Evolutionary conservation across 2,888 invertebrate species (phyloP).

Genomic region (Euphydryas editha): DNA sequence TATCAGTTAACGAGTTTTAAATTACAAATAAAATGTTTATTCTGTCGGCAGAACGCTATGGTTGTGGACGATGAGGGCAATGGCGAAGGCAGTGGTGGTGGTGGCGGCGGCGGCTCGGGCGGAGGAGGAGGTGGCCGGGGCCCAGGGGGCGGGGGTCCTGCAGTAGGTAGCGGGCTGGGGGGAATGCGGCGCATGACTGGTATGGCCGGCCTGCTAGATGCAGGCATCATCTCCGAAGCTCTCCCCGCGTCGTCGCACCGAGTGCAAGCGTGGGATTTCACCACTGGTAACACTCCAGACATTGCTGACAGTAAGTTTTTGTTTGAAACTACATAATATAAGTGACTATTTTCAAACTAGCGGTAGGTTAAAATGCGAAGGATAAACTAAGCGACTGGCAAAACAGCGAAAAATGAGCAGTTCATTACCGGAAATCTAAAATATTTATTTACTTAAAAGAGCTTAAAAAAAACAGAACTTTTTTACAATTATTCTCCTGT

Average conservation of each 20-base stretch:
- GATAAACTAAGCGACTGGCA: no score
- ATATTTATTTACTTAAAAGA: no score
- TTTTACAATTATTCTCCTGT: no score
- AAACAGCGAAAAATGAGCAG: no score
- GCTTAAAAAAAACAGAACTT: no score
- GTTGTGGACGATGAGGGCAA: conserved; percentile 75
- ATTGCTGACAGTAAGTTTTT: conserved; percentile 86
- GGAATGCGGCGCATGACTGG: conserved; percentile 57
- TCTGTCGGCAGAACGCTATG: conserved; percentile 67
- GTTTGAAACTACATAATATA: background rate
- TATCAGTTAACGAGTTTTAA: background rate
- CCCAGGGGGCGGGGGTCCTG: conserved; percentile 39
- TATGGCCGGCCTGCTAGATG: conserved; percentile 71
- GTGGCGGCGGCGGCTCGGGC: conserved; percentile 42
- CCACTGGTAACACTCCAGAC: conserved; percentile 87
- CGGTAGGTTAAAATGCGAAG: no score
- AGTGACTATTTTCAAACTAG: no score
- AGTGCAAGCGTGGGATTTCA: conserved; percentile 94
- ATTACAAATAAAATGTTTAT: background rate
- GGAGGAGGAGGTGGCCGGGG: conserved; percentile 29
- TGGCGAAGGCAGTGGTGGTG: conserved; percentile 39
- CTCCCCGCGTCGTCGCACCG: conserved; percentile 88
- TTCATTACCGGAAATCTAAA: no score
- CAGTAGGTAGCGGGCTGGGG: conserved; percentile 49
- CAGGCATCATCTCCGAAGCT: conserved; percentile 77